A percentile compares a stretch with the other conserved stretches of the same genome.
Conservation (phyloP, 2,888 invertebrate genomes). For the Phyllotreta striolata region DNA sequence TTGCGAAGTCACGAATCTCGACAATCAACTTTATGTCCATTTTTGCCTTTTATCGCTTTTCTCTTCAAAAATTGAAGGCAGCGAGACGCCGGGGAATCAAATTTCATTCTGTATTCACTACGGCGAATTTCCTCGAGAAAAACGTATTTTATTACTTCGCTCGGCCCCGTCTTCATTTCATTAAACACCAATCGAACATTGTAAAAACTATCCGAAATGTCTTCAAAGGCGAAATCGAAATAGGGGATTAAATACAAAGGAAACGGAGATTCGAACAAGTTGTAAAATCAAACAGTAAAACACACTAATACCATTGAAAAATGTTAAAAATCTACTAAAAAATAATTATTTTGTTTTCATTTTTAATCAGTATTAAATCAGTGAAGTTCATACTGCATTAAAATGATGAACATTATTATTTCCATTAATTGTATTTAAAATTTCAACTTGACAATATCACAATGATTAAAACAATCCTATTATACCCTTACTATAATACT, state of each 20-base stretch:
- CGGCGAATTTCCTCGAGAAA: slow-evolving; percentile 30
- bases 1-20: slow-evolving; percentile 9
- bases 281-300: slow-evolving; percentile 14
- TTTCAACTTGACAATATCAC: no score
- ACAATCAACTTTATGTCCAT: slow-evolving; percentile 26
- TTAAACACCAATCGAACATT: slow-evolving; percentile 38
- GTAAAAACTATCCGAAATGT: slow-evolving; percentile 33
- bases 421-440: no score
- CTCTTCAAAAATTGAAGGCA: slow-evolving; percentile 15
- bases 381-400: no score
- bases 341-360: no score
- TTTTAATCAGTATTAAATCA: no score
- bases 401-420: no score
- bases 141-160: slow-evolving; percentile 36
- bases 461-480: no score
- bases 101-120: slow-evolving; percentile 35
- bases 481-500: no score
- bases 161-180: slow-evolving; percentile 37
- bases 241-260: slow-evolving; percentile 22
- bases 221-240: slow-evolving; percentile 32
- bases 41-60: slow-evolving; percentile 28
- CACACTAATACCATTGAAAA: no score
- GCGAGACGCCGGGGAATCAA: slow-evolving; percentile 32
- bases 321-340: no score
- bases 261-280: slow-evolving; percentile 7